Conservation (phyloP, 2,888 invertebrate species). For the Drosophila rubida region DNA sequence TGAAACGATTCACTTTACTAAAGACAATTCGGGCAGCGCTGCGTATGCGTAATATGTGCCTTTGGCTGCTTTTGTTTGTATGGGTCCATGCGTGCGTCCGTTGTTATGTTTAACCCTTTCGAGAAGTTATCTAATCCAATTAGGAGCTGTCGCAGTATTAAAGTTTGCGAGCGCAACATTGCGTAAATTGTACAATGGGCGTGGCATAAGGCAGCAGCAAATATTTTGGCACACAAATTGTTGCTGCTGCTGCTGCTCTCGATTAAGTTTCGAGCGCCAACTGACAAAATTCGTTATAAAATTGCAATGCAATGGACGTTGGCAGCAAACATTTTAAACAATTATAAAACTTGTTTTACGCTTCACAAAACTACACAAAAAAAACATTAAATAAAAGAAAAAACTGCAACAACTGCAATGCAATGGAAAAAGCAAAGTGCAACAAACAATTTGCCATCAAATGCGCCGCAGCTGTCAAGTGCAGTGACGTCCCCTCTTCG, state of each 20-base stretch:
- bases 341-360: constrained; percentile 79
- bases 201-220: constrained; percentile 33
- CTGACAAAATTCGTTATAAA: constrained; percentile 79
- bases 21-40: constrained; percentile 43
- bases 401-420: constrained; percentile 27
- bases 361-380: constrained; percentile 65
- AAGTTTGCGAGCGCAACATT: constrained; percentile 61
- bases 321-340: constrained; percentile 75
- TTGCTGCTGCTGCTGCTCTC: constrained; percentile 57
- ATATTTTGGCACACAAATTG: constrained; percentile 56
- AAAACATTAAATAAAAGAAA: constrained; percentile 18
- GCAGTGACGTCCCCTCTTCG: constrained; percentile 49
- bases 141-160: constrained; percentile 71
- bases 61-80: constrained; percentile 3
- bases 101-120: constrained; percentile 63
- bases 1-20: constrained; percentile 59
- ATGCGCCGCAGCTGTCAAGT: constrained; percentile 77
- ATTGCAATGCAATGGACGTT: constrained; percentile 73
- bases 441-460: constrained; percentile 74
- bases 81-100: constrained; percentile 2
- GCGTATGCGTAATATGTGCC: constrained; percentile 53
- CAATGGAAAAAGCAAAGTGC: constrained; percentile 56
- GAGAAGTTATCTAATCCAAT: constrained; percentile 77
- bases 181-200: constrained; percentile 59
- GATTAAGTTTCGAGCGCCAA: constrained; percentile 74